phyloP scores from a whole-genome alignment of 2,888 invertebrate species.

The Brachypalpus laphriformis region DNA sequence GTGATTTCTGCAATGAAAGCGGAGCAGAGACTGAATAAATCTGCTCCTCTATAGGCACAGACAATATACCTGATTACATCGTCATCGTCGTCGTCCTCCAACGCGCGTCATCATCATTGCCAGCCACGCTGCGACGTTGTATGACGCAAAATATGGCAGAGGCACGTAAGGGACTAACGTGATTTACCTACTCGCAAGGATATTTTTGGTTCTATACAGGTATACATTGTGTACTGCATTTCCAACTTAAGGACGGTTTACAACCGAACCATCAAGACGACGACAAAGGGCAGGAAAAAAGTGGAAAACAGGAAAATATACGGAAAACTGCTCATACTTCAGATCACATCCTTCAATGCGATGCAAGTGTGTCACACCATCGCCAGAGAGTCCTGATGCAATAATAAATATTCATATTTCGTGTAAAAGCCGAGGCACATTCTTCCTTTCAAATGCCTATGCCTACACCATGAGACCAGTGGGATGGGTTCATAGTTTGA shows the following conservation, averaged over 20 bases:
- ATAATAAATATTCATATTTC: slow-evolving; percentile 73
- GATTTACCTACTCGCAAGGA: slow-evolving; percentile 62
- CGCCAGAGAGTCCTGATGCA: slow-evolving; percentile 46
- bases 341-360: slow-evolving; percentile 47
- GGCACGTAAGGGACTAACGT: slow-evolving; percentile 68
- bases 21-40: slow-evolving; percentile 54
- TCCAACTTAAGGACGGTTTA: too few relatives aligned
- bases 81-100: slow-evolving; percentile 39
- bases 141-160: slow-evolving; percentile 52
- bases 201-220: slow-evolving; percentile 37
- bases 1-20: slow-evolving; percentile 63
- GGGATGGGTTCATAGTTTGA: not conserved
- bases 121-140: slow-evolving; percentile 26
- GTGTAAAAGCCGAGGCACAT: slow-evolving; percentile 41
- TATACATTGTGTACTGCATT: too few relatives aligned
- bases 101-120: slow-evolving; percentile 50
- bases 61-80: slow-evolving; percentile 73
- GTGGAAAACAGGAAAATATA: slow-evolving; percentile 25
- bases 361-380: slow-evolving; percentile 50
- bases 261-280: slow-evolving; percentile 2
- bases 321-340: slow-evolving; percentile 39
- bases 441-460: slow-evolving; percentile 54
- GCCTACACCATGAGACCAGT: not conserved
- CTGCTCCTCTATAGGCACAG: slow-evolving; percentile 36
- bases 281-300: slow-evolving; percentile 5